These are phyloP conservation scores for Buathra laborator DNA, from an alignment of 2,888 invertebrate species.

Conservation along the genomic window DNA sequence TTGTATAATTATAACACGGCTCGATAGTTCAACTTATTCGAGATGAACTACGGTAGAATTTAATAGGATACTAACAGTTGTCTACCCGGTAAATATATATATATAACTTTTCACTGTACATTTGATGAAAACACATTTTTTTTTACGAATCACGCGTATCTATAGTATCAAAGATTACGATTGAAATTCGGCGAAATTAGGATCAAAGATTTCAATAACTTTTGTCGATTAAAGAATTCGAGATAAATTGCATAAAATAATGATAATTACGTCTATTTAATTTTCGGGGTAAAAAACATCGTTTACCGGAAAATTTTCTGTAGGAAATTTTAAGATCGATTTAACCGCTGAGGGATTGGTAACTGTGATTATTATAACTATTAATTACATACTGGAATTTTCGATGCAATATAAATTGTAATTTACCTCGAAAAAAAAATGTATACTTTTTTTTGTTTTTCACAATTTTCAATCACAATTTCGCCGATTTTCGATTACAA, in stretches of 20 bases:
- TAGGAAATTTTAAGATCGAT: too few relatives aligned
- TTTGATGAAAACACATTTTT: conserved; percentile 26
- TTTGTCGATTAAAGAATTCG: background rate
- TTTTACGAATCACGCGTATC: conserved; percentile 27
- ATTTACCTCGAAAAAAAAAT: conserved; percentile 4
- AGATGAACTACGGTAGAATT: conserved; percentile 48
- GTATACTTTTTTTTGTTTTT: background rate
- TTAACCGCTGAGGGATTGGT: background rate
- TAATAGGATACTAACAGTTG: conserved; percentile 46
- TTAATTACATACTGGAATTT: background rate
- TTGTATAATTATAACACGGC: conserved; percentile 47
- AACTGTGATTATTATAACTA: background rate
- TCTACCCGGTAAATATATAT: conserved; percentile 55
- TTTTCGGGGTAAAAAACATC: background rate
- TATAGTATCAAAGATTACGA: conserved; percentile 46
- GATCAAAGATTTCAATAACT: background rate
- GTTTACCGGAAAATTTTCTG: background rate
- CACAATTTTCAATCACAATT: background rate
- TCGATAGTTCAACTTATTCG: conserved; percentile 49
- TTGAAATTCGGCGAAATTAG: conserved; percentile 12
- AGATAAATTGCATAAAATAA: background rate
- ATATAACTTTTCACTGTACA: conserved; percentile 56
- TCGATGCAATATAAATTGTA: background rate
- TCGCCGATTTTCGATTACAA: conserved; percentile 40
- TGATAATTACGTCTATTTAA: background rate